Base-by-base conservation (phyloP, 2,888 invertebrate genomes). In the Poecilobothrus nobilitatus region DNA sequence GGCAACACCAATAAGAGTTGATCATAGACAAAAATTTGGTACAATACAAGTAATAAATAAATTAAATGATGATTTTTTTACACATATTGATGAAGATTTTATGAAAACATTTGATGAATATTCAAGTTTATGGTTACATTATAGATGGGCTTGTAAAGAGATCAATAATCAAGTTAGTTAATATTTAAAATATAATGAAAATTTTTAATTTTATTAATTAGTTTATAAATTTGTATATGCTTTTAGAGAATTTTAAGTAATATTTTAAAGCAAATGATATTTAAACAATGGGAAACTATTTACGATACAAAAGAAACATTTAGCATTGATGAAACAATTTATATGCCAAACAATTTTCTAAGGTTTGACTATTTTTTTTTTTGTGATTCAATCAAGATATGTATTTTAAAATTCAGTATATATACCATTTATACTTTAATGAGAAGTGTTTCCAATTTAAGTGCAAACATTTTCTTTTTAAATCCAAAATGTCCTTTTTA, bases 31-130 rank as follows among this genome's bases (percentile, higher is more conserved):
- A 41, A 82, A 84, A 69, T 83, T 86, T 72, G 86, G 86, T 84
- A 84, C 86, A 0, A 84, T 87, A 0, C 85, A 86, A 76, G 77
- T 87, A 7, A 83, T 84, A 1, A 88, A 88, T 76, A 88, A 88
- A 76, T 78, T 73, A 9, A 77, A 77, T 78, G 81, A 75, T 75
- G 81, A 65, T 68, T 79, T 84, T 4, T 88, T 87, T 74, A 80
- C 81, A 63, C 63, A 72, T 0, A 83, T 84, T 8, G 88, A 88
- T 74, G 86, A 87, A 76, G 75, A 78, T 67, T 78, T 87, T 68
- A 85, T 87, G 73, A 76, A 82, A 12, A 85, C 85, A 22, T 86
- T 88, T 76, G 82, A 85, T 20, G 83, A 83, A 71, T 87, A 87
- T 75, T 86, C 85, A 74, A 83, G 85, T 0, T 80, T 87, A 63